Base-by-base conservation (phyloP, 2,888 invertebrate species). In the Ganaspis brasiliensis region DNA sequence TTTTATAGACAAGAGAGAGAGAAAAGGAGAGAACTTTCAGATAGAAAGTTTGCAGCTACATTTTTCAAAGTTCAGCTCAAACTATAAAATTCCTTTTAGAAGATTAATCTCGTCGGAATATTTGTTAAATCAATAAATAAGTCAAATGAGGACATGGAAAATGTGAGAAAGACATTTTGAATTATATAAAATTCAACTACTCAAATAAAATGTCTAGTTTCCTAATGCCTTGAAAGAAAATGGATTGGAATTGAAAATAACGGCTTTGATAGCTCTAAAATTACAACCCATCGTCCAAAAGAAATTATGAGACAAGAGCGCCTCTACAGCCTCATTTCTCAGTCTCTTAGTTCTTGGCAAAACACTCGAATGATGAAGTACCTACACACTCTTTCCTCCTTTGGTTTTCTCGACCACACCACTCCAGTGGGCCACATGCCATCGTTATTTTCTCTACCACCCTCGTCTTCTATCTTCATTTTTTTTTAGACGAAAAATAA, bases 271-370 rank as follows among this genome's bases (percentile, higher is more conserved):
- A 24, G 55, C 12, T 72, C 35, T 24, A 31, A 72, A 72, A 72
- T 72, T 31, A 72, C 31, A 52, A 49, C 35, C 72, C 72, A 56
- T 78, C 80, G 79, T 74, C 76, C 79, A 82, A 79, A 83, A 80
- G 81, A 85, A 82, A 84, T 85, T 83, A 81, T 76, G 63, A 77
- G 80, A 76, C 71, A 80, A 79, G 80, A 80, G 78, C 81, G 76
- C 56, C 56, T 45, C 70, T 57, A 52, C 56, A 21, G 59, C 31
- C 67, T 74, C 76, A 55, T 71, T 35, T 72, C 52, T 52, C 31
- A 55, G 52, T 72, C 49, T 73, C 70, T 59, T 55, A 75, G 72
- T 78, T 82, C 75, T 79, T 80, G 77, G 79, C 78, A 82, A 82
- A 82, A 80, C 74, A 79, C 73, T 70, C 70, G 75, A 52, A 73